A percentile compares a stretch with the other conserved stretches of the same genome.
phyloP scores from a whole-genome alignment of 2,113 vertebrate genomes.

The Cricetomys ansorgei region DNA sequence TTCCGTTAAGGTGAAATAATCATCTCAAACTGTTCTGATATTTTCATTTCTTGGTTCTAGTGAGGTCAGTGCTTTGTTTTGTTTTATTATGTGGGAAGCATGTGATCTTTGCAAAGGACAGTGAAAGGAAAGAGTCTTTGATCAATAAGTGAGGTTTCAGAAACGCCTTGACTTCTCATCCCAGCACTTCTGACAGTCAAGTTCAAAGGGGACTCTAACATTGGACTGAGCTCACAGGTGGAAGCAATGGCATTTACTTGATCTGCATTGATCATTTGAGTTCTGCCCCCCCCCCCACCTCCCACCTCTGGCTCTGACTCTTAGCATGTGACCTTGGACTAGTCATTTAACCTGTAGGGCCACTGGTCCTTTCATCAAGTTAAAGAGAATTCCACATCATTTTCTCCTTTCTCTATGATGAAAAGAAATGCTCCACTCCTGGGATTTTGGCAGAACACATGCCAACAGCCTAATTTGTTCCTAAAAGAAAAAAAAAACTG shows the following conservation, averaged over 20 bases:
- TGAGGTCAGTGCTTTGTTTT: background rate
- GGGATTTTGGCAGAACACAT: slow-evolving; percentile 6
- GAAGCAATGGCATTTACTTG: slow-evolving; percentile 30
- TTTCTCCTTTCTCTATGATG: background rate
- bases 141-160: background rate
- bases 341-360: slow-evolving; percentile 31
- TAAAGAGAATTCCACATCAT: background rate
- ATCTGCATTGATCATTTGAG: background rate
- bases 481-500: slow-evolving; percentile 46
- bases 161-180: slow-evolving; percentile 36
- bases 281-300: no score
- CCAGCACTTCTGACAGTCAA: slow-evolving; percentile 30
- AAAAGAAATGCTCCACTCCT: background rate
- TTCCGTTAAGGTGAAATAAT: background rate
- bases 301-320: background rate
- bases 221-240: background rate
- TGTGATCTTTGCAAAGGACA: slow-evolving; percentile 12
- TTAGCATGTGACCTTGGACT: slow-evolving; percentile 8
- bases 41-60: background rate
- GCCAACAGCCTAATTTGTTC: slow-evolving; percentile 29
- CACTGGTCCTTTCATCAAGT: background rate
- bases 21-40: background rate
- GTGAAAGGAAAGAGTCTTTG: slow-evolving; percentile 2
- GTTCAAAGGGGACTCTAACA: slow-evolving; percentile 40
- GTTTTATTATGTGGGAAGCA: background rate